Conservation (phyloP, 2,888 invertebrate genomes). For the Cataglyphis livida region DNA sequence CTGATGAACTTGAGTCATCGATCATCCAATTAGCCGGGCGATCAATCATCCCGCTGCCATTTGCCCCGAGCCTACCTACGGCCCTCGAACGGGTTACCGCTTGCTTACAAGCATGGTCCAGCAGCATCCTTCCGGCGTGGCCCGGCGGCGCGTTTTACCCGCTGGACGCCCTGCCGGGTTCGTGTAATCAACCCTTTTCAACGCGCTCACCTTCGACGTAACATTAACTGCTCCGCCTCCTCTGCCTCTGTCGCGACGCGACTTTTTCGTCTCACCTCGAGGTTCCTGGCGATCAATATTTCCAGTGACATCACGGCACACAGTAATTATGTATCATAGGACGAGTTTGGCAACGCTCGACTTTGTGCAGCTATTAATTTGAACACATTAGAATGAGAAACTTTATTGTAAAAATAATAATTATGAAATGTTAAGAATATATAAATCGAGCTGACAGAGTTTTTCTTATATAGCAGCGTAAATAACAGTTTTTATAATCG, state of each 20-base stretch:
- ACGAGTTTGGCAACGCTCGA: not conserved
- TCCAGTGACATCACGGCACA: slow-evolving; percentile 43
- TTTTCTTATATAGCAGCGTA: not conserved
- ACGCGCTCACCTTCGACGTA: slow-evolving; percentile 82
- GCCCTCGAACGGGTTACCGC: slow-evolving; percentile 67
- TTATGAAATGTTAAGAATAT: not conserved
- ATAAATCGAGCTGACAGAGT: not conserved
- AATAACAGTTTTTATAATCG: not conserved
- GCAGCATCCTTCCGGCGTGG: slow-evolving; percentile 77
- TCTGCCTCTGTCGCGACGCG: slow-evolving; percentile 64
- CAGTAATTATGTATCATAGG: not conserved
- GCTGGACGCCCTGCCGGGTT: slow-evolving; percentile 79
- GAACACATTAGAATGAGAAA: not conserved
- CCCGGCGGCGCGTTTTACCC: slow-evolving; percentile 79
- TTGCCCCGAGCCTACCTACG: slow-evolving; percentile 82
- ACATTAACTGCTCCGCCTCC: slow-evolving; percentile 60
- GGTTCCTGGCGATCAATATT: slow-evolving; percentile 68
- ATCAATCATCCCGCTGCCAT: slow-evolving; percentile 91
- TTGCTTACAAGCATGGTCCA: slow-evolving; percentile 76
- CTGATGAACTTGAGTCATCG: slow-evolving; percentile 87
- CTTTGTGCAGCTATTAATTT: not conserved
- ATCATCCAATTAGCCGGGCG: slow-evolving; percentile 92
- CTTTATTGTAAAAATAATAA: not conserved
- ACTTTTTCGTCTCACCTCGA: slow-evolving; percentile 70
- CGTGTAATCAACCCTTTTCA: slow-evolving; percentile 86